Conservation (phyloP, 2,888 invertebrate species). For the Dynastes hyllus region DNA sequence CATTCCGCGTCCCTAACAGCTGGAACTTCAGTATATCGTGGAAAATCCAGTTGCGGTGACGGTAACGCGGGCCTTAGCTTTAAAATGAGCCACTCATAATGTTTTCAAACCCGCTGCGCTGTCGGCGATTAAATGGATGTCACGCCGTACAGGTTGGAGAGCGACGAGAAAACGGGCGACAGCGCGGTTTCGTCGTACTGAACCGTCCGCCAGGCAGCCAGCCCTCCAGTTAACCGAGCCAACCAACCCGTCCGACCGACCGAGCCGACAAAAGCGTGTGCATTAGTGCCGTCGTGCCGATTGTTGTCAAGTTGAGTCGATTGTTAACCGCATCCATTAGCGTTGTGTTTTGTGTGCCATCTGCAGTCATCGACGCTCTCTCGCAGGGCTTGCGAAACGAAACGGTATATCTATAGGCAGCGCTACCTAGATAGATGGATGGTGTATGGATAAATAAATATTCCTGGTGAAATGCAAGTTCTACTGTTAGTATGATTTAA, state of each 20-base stretch:
- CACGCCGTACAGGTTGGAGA: conserved; percentile 28
- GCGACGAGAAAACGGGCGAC: conserved; percentile 27
- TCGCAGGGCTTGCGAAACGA: background rate
- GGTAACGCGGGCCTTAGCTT: background rate
- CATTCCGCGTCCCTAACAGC: too few relatives aligned
- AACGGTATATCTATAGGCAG: background rate
- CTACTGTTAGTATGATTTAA: too few relatives aligned
- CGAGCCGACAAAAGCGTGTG: conserved; percentile 49
- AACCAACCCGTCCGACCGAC: background rate
- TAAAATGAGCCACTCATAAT: conserved; percentile 38
- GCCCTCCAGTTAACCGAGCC: too few relatives aligned
- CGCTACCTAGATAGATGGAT: too few relatives aligned
- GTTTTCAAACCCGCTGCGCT: conserved; percentile 25
- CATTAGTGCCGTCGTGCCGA: conserved; percentile 34
- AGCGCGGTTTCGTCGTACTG: conserved; percentile 15
- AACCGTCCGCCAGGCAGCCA: background rate
- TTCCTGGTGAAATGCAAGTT: background rate
- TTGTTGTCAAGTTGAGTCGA: conserved; percentile 57
- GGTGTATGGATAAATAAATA: background rate
- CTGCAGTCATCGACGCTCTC: conserved; percentile 52
- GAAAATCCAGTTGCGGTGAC: background rate
- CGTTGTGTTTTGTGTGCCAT: conserved; percentile 60
- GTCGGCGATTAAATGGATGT: conserved; percentile 49
- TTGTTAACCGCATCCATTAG: conserved; percentile 62
- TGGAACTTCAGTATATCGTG: too few relatives aligned